Evolutionary conservation across 1,140 invertebrate species (phyloP), one percentile per base, ranked within the genome.

Genomic region (Lepidostoma basale): DNA sequence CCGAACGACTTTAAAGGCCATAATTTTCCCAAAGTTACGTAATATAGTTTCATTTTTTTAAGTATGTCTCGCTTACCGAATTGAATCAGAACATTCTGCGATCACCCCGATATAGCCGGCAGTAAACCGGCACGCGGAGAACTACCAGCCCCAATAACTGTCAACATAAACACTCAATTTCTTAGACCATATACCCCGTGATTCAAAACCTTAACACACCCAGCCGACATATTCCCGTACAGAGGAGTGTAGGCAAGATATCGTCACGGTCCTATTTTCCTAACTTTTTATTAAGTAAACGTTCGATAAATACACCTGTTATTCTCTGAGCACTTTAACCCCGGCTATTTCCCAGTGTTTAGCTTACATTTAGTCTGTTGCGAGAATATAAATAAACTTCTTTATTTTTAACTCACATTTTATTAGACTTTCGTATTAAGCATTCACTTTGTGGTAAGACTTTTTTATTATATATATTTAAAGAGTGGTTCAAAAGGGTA

Each of bases 91-190:
- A 16, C 18, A 23, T 52, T 36, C 52, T 49, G 45, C 44, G 52
- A 49, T 63, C 62, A 63, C 44, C 62, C 62, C 52, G 45, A 49
- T 49, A 49, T 63, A 36, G 47, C 42, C 56, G 56, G 49, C 33
- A 62, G 28, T 28, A 44, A 65, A 65, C 62, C n/a, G 49, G 33
- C 18, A 25, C 26, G 49, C 47, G 62, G 49, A 65, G 56, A 54
- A 65, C 62, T 65, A 65, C 62, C 62, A 65, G 20, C 42, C 62
- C 62, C 20, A 40, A 65, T 65, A 65, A 65, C 62, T 65, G 62
- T 65, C 62, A 54, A 65, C 62, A 65, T 65, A 65, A 65, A 65
- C 62, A 54, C 62, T 65, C 62, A 65, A 65, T 65, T 65, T 65
- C 62, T 56, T 65, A 65, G 62, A 65, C 62, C 62, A 65, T 65